These are phyloP conservation scores for Mastomys coucha DNA, from an alignment of 2,113 vertebrate species.

Conservation along the genomic window DNA sequence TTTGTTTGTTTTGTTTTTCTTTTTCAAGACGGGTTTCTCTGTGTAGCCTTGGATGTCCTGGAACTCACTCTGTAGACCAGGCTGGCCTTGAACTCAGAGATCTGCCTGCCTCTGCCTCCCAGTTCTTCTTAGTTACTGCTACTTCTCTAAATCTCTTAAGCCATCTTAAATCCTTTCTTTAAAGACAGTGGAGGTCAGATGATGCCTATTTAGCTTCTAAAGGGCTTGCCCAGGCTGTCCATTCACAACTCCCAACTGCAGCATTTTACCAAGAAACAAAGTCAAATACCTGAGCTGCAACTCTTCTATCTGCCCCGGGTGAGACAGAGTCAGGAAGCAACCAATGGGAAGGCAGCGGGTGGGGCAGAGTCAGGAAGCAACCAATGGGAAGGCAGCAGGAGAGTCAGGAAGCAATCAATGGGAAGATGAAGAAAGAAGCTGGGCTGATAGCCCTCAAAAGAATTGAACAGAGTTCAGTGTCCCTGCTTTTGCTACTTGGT, in stretches of 20 bases:
- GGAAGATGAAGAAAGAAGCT: not conserved
- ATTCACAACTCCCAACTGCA: not conserved
- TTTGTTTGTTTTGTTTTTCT: not conserved
- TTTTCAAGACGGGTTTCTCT: not conserved
- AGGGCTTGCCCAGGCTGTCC: not conserved
- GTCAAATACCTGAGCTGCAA: not conserved
- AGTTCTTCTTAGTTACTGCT: not conserved
- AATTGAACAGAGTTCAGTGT: not conserved
- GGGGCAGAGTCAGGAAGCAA: not conserved
- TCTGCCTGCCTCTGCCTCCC: not conserved
- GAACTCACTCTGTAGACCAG: not conserved
- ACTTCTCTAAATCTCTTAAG: constrained; percentile 12
- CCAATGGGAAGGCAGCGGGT: not conserved
- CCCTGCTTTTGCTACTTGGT: not conserved
- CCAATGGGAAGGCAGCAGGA: not conserved
- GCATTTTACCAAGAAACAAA: constrained; percentile 42
- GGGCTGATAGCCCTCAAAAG: not conserved
- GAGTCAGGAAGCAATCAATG: not conserved
- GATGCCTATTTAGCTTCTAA: not conserved
- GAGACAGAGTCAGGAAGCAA: constrained; percentile 16
- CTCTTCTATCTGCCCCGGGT: not conserved
- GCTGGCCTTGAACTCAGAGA: not conserved
- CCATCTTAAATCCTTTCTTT: constrained; percentile 15
- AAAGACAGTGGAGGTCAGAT: not conserved
- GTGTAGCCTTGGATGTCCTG: not conserved